phyloP scores from a whole-genome alignment of 2,797 vertebrate species.

The Gadopsis marmoratus region DNA sequence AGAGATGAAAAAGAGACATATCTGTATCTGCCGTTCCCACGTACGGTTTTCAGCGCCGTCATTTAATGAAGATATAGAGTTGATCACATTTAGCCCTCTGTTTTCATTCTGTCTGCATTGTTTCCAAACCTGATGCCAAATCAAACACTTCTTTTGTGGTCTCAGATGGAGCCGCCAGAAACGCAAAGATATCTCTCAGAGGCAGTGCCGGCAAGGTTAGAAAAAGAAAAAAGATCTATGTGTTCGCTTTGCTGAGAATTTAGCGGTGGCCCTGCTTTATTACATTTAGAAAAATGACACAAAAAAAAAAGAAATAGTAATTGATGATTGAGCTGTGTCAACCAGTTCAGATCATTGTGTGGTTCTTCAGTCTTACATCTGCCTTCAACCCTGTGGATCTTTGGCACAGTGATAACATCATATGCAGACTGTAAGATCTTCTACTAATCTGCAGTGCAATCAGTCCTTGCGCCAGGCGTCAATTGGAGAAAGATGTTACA shows the following conservation, averaged over 20 bases:
- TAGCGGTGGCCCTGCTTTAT: constrained; percentile 21
- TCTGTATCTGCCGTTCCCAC: constrained; percentile 63
- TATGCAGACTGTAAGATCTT: constrained; percentile 49
- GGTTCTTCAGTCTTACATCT: constrained; percentile 39
- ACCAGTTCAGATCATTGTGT: constrained; percentile 25
- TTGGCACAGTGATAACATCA: constrained; percentile 42
- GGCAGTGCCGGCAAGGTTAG: constrained; percentile 59
- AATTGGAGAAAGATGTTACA: constrained; percentile 62
- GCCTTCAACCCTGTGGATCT: constrained; percentile 38
- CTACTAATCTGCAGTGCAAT: constrained; percentile 51
- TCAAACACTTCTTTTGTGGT: constrained; percentile 74
- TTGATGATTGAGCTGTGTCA: constrained; percentile 48
- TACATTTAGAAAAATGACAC: constrained; percentile 33
- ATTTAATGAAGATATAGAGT: constrained; percentile 70
- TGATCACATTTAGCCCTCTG: constrained; percentile 70
- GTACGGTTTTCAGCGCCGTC: constrained; percentile 56
- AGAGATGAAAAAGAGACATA: constrained; percentile 48
- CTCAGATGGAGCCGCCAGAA: constrained; percentile 66
- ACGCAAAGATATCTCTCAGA: constrained; percentile 63
- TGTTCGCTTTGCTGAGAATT: constrained; percentile 31
- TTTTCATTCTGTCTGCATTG: constrained; percentile 72
- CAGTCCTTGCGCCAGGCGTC: constrained; percentile 35
- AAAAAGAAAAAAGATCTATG: constrained; percentile 38
- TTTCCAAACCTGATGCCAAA: constrained; percentile 82
- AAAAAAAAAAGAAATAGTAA: constrained; percentile 5